phyloP scores from a whole-genome alignment of 2,113 vertebrate species.

The Heterocephalus glaber region DNA sequence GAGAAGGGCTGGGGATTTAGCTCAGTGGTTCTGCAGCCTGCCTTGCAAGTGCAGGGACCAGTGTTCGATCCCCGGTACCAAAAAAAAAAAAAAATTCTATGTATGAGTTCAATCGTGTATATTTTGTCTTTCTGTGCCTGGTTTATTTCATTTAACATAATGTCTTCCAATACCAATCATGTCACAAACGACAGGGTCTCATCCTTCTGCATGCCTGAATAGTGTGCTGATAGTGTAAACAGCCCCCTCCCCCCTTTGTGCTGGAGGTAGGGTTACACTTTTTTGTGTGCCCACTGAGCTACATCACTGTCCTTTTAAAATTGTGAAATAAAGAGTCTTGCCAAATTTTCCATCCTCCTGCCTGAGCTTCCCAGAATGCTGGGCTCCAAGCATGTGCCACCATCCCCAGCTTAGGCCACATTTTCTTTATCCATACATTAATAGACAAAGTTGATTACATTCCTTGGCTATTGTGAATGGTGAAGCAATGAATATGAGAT shows the following conservation, averaged over 20 bases:
- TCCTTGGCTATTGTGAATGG: not conserved
- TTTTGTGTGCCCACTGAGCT: not conserved
- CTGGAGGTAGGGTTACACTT: not conserved
- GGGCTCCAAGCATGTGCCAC: not conserved
- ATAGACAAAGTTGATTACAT: not conserved
- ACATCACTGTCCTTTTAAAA: not conserved
- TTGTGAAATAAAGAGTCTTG: not conserved
- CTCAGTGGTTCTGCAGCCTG: too few species aligned
- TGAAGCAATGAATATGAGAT: not conserved
- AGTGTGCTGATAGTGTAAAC: not conserved
- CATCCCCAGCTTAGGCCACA: not conserved
- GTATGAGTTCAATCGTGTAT: not conserved
- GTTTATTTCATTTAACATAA: not conserved
- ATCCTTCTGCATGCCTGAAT: not conserved
- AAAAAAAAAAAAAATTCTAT: too few species aligned
- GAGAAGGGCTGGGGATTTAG: too few species aligned
- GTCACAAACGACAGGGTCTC: not conserved
- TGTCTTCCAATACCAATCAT: not conserved
- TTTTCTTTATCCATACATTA: not conserved
- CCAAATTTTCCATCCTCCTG: not conserved
- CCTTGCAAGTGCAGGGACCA: too few species aligned
- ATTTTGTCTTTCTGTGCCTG: not conserved
- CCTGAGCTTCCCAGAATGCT: not conserved
- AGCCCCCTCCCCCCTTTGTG: not conserved
- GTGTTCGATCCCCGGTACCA: too few species aligned